A percentile compares a stretch with the other conserved stretches of the same genome.
These are phyloP conservation scores for Drosophila paracracens DNA, from an alignment of 2,888 invertebrate genomes.

Conservation along the genomic window DNA sequence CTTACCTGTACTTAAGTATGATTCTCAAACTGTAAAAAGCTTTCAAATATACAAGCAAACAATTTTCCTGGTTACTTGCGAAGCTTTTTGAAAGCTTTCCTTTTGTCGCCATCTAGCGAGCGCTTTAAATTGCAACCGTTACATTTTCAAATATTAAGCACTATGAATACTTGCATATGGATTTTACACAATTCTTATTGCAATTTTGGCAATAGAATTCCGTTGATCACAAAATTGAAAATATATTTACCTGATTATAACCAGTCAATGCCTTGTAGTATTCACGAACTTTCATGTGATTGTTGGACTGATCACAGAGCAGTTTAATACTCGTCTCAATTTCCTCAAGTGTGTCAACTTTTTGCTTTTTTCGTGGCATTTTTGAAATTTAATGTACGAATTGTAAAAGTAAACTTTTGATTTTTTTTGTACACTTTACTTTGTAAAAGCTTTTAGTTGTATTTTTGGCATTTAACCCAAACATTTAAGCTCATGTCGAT, in stretches of 20 bases:
- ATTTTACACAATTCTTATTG: background rate
- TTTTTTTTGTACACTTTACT: background rate
- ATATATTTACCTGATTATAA: slow-evolving; percentile 89
- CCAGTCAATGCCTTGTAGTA: slow-evolving; percentile 89
- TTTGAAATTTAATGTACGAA: background rate
- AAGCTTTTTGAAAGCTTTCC: slow-evolving; percentile 11
- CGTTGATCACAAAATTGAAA: background rate
- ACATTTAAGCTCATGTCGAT: background rate
- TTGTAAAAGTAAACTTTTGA: no score
- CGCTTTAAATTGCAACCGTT: slow-evolving; percentile 8
- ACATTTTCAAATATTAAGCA: background rate
- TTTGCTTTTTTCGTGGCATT: slow-evolving; percentile 82
- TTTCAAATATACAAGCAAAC: background rate
- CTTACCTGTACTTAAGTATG: background rate
- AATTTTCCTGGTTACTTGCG: rapidly evolving
- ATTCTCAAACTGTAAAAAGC: background rate
- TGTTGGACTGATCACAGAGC: slow-evolving; percentile 91
- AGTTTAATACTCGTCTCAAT: slow-evolving; percentile 88
- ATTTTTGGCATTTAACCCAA: background rate
- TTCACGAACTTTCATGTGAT: slow-evolving; percentile 91
- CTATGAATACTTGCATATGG: background rate
- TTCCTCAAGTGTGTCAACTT: slow-evolving; percentile 85
- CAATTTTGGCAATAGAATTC: background rate
- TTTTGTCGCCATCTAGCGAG: slow-evolving; percentile 27
- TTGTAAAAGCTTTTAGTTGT: background rate